These are phyloP conservation scores for Leptinotarsa undecemlineata DNA, from an alignment of 1,140 invertebrate genomes.

Conservation along the genomic window DNA sequence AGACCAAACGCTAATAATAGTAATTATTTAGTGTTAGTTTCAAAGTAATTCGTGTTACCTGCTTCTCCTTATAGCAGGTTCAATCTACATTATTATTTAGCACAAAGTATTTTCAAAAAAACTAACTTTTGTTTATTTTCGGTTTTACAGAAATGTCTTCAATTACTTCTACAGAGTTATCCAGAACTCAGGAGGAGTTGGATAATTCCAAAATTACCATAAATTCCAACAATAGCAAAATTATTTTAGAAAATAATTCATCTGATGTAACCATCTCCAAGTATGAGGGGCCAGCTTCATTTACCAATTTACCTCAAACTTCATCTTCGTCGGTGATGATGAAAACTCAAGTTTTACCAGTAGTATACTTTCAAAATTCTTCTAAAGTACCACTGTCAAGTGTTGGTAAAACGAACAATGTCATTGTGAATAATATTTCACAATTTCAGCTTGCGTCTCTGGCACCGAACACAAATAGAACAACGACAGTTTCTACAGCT, in stretches of 20 bases:
- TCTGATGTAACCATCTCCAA: conserved; percentile 44
- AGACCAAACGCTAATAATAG: neutral
- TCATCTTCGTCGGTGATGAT: conserved; percentile 27
- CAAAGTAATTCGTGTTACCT: neutral
- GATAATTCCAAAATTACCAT: conserved; percentile 34
- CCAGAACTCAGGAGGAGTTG: conserved; percentile 19
- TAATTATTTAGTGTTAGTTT: neutral
- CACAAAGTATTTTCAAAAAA: conserved; percentile 11
- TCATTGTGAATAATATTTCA: conserved; percentile 42
- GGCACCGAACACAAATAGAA: conserved; percentile 6
- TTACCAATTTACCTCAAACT: conserved; percentile 13
- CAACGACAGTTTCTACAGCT: conserved; percentile 24
- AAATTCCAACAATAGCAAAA: conserved; percentile 31
- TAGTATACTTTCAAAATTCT: conserved; percentile 51
- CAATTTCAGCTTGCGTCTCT: conserved; percentile 44
- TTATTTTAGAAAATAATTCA: conserved; percentile 40
- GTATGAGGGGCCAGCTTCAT: conserved; percentile 28
- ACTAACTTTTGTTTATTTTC: conserved; percentile 23
- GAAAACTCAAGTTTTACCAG: conserved; percentile 44
- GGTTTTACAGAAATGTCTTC: conserved; percentile 49
- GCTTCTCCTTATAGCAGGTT: neutral
- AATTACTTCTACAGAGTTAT: conserved; percentile 24
- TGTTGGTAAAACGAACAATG: conserved; percentile 38
- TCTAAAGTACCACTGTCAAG: conserved; percentile 44
- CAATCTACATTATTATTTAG: neutral